These are phyloP conservation scores for Bibio marci DNA, from an alignment of 2,888 invertebrate species.

Conservation along the genomic window DNA sequence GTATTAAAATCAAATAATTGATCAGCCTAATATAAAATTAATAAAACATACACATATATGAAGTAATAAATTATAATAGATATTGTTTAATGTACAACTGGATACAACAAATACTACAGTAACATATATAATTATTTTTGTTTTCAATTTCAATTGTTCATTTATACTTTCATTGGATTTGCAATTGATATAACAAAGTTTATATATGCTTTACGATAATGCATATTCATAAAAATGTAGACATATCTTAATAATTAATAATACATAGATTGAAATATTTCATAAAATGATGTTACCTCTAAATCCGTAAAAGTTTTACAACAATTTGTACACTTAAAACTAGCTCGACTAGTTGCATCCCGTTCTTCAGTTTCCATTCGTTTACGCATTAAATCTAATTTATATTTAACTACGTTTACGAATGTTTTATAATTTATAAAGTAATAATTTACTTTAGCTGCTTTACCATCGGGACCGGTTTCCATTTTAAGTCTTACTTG, in stretches of 20 bases:
- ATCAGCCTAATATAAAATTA: constrained; percentile 44
- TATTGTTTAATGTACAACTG: background rate
- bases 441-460: constrained; percentile 91
- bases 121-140: too few species aligned
- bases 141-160: too few species aligned
- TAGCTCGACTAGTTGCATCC: constrained; percentile 86
- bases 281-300: constrained; percentile 44
- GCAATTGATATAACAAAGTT: too few species aligned
- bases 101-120: background rate
- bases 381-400: constrained; percentile 87
- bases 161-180: too few species aligned
- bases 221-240: too few species aligned
- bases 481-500: constrained; percentile 88
- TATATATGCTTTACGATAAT: too few species aligned
- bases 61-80: too few species aligned
- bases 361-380: constrained; percentile 91
- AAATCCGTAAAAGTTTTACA: constrained; percentile 89
- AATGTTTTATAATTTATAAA: constrained; percentile 95
- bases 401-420: constrained; percentile 95
- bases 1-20: constrained; percentile 73
- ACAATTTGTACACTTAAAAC: constrained; percentile 85
- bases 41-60: too few species aligned
- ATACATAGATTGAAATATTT: constrained; percentile 4
- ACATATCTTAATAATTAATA: background rate
- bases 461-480: constrained; percentile 83